A percentile compares a stretch with the other conserved stretches of the same genome.
Evolutionary conservation across 2,797 vertebrate species (phyloP).

Genomic region (Borostomias antarcticus): DNA sequence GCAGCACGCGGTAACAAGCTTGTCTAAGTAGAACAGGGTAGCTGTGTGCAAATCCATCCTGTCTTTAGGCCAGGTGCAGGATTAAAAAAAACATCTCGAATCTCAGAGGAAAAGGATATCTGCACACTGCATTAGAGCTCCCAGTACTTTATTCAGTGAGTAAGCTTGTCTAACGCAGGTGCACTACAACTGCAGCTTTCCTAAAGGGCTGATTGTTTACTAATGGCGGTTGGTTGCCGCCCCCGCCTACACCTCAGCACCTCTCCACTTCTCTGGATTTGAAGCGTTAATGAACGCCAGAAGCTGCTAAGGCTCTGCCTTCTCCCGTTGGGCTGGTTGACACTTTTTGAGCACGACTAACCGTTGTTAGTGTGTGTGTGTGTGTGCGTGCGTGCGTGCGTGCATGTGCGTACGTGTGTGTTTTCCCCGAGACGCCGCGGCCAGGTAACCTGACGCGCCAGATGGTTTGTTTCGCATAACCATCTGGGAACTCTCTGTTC

Average conservation of each 20-base stretch:
- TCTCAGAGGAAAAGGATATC: too few species aligned
- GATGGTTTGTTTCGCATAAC: too few species aligned
- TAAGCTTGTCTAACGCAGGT: not conserved
- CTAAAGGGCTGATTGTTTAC: not conserved
- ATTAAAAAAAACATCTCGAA: too few species aligned
- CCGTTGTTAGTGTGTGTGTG: not conserved
- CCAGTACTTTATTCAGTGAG: not conserved
- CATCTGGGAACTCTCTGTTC: too few species aligned
- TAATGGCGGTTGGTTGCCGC: not conserved
- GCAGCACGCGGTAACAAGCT: not conserved
- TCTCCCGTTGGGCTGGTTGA: not conserved
- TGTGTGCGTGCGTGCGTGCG: conserved; percentile 2
- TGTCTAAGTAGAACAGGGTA: too few species aligned
- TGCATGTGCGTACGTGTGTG: not conserved
- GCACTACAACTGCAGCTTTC: not conserved
- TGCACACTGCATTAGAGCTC: too few species aligned
- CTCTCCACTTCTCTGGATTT: not conserved
- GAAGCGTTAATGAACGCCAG: not conserved
- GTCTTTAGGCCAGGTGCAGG: too few species aligned
- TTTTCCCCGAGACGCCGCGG: too few species aligned
- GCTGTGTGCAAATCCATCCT: too few species aligned
- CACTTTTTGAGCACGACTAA: not conserved
- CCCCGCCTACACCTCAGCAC: not conserved
- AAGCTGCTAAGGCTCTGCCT: not conserved
- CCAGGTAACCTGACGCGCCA: too few species aligned